A percentile compares a stretch with the other conserved stretches of the same genome.
phyloP scores from a whole-genome alignment of 1,140 invertebrate genomes.

The Panonychus citri region DNA sequence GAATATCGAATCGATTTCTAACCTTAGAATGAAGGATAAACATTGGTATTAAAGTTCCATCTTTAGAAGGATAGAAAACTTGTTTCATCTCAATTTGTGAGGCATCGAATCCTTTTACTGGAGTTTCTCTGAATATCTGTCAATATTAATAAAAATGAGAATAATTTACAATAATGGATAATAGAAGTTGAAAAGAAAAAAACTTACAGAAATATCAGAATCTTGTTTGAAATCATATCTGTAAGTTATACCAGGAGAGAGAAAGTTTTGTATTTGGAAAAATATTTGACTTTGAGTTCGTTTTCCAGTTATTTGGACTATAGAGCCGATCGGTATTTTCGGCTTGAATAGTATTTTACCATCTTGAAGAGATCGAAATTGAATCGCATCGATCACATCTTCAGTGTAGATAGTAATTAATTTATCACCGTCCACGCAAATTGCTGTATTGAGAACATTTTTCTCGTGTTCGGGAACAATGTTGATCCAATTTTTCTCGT shows the following conservation, averaged over 20 bases:
- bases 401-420: slow-evolving; percentile 72
- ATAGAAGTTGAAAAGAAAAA: background rate
- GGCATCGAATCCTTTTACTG: slow-evolving; percentile 58
- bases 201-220: slow-evolving; percentile 1
- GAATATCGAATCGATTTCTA: slow-evolving; percentile 17
- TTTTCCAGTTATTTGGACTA: slow-evolving; percentile 58
- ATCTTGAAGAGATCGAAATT: slow-evolving; percentile 47
- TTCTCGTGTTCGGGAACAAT: slow-evolving; percentile 59
- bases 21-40: slow-evolving; percentile 72
- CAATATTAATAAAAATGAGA: slow-evolving; percentile 12
- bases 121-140: slow-evolving; percentile 55
- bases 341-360: slow-evolving; percentile 46
- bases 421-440: slow-evolving; percentile 56
- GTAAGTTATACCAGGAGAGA: slow-evolving; percentile 74
- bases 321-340: slow-evolving; percentile 45
- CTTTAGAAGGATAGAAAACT: slow-evolving; percentile 80
- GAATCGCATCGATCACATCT: slow-evolving; percentile 68
- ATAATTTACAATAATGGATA: background rate
- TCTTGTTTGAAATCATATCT: slow-evolving; percentile 27
- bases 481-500: slow-evolving; percentile 41
- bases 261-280: slow-evolving; percentile 76
- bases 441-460: slow-evolving; percentile 62
- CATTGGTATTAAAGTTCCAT: slow-evolving; percentile 90
- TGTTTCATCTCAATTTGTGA: slow-evolving; percentile 59
- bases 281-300: slow-evolving; percentile 71